Percentiles rank a stretch among this genome's conserved stretches.
These are phyloP conservation scores for Drosophila sulfurigaster DNA, from an alignment of 1,140 invertebrate species.

Conservation along the genomic window DNA sequence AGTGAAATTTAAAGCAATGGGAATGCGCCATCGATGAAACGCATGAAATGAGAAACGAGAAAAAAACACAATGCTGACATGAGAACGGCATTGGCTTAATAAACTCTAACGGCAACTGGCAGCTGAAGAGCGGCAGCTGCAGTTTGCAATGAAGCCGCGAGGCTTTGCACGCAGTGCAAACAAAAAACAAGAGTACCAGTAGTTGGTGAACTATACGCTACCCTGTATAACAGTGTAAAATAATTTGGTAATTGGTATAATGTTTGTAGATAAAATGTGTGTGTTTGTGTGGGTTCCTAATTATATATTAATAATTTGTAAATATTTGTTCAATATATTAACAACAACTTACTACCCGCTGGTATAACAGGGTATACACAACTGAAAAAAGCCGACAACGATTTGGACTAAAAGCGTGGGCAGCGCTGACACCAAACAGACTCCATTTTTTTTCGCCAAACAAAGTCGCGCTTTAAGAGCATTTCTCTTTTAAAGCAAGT, in stretches of 20 bases:
- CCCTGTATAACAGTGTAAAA: background rate
- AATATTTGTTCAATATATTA: no score
- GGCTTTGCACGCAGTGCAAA: conserved; percentile 26
- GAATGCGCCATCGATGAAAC: conserved; percentile 2
- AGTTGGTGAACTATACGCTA: background rate
- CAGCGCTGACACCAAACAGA: conserved; percentile 23
- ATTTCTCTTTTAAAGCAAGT: conserved; percentile 5
- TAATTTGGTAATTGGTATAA: no score
- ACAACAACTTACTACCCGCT: background rate
- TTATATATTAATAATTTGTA: no score
- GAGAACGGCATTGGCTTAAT: conserved; percentile 54
- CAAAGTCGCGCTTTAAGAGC: conserved; percentile 12
- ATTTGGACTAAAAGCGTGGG: conserved; percentile 41
- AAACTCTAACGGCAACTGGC: conserved; percentile 37
- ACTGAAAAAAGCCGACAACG: conserved; percentile 1
- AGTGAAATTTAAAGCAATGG: conserved; percentile 1
- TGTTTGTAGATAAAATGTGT: no score
- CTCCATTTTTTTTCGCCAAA: background rate
- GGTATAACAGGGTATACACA: background rate
- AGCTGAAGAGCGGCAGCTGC: conserved; percentile 31
- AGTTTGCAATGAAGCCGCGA: conserved; percentile 20
- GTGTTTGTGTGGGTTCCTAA: no score
- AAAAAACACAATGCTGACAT: conserved; percentile 38
- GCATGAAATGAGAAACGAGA: conserved; percentile 9
- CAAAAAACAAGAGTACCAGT: background rate